These are phyloP conservation scores for Paramormyrops kingsleyae DNA, from an alignment of 2,113 vertebrate species.

Conservation along the genomic window DNA sequence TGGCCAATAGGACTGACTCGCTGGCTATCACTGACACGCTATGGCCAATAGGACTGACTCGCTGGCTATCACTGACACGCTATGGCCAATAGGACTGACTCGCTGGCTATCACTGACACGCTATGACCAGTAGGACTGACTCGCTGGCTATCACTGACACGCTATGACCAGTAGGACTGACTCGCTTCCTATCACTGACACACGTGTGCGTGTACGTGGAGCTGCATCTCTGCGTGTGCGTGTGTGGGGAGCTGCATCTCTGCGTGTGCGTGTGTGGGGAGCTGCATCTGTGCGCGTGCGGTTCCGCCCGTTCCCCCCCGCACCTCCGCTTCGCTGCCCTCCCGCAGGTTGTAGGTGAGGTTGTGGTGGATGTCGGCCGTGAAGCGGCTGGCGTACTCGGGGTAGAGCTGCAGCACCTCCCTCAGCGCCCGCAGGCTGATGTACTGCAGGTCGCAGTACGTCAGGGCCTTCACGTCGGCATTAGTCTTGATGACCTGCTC, in stretches of 20 bases:
- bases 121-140: no score
- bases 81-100: not conserved
- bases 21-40: not conserved
- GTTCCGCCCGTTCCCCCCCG: not conserved
- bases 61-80: not conserved
- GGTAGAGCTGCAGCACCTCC: conserved; percentile 86
- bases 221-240: no score
- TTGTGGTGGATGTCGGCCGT: conserved; percentile 78
- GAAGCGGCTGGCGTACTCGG: conserved; percentile 81
- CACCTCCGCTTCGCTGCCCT: conserved; percentile 85
- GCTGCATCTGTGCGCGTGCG: not conserved
- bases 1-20: no score
- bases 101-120: no score
- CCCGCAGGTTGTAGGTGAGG: conserved; percentile 92
- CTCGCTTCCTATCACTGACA: no score
- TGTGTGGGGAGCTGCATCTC: no score
- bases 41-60: not conserved
- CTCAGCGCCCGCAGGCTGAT: conserved; percentile 76
- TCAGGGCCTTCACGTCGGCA: conserved; percentile 87
- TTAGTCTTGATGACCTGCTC: conserved; percentile 87
- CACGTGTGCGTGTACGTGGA: no score
- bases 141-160: no score
- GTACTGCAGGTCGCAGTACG: conserved; percentile 91
- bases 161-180: no score
- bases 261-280: no score